Percentiles rank a stretch among this genome's conserved stretches.
phyloP scores from a whole-genome alignment of 2,113 vertebrate genomes.

The Otocyon megalotis region DNA sequence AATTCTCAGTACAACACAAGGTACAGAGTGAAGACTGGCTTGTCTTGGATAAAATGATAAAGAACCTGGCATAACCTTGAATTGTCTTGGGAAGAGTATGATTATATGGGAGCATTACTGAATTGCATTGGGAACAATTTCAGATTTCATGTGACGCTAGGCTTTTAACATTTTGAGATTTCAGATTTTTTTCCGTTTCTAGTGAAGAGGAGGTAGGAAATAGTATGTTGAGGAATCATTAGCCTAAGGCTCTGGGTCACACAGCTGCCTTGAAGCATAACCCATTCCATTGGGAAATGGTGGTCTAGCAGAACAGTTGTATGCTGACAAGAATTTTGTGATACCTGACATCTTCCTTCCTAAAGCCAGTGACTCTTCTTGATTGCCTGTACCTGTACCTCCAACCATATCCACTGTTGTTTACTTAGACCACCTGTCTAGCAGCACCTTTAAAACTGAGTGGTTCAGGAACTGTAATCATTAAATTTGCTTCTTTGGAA shows the following conservation, averaged over 20 bases:
- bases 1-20: not conserved
- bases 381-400: not conserved
- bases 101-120: not conserved
- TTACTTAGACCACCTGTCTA: not conserved
- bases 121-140: conserved; percentile 12
- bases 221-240: not conserved
- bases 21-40: not conserved
- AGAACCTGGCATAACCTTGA: not conserved
- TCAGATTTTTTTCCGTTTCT: conserved; percentile 1
- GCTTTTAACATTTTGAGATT: not conserved
- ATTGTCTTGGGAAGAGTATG: conserved; percentile 15
- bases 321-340: not conserved
- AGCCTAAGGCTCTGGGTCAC: not conserved
- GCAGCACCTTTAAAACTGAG: not conserved
- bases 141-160: conserved; percentile 6
- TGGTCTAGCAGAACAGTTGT: not conserved
- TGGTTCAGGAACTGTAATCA: not conserved
- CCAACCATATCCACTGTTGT: not conserved
- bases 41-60: not conserved
- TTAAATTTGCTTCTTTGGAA: not conserved
- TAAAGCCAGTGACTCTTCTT: not conserved
- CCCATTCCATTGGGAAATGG: not conserved
- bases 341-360: not conserved
- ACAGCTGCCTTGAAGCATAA: not conserved
- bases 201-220: not conserved